Base-by-base conservation (phyloP, 2,888 invertebrate species). In the Leucoma salicis region DNA sequence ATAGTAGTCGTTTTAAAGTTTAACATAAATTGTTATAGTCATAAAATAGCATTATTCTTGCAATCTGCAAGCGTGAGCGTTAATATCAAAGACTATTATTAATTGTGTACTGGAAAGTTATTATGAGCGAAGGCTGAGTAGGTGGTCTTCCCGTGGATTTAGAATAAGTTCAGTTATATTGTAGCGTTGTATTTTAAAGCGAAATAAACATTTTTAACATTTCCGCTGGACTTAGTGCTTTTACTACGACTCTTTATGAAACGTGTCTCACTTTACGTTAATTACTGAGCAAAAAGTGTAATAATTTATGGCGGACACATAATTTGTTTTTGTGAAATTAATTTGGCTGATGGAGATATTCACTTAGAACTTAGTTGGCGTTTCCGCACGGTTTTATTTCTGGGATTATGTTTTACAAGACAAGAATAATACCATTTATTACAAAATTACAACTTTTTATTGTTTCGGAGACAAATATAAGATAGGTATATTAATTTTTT, bases 281-380 rank as follows among this genome's bases (percentile, higher is more conserved):
- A 54, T 3, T 57, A 63, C 59, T 43, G 36, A 54, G 50, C 49
- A 46, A 35, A 47, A 48, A 46, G 46, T 43, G 38, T 49, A 59
- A 55, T 65, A 53, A 64, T 66, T 63, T 63, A 65, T 52, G 15
- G 55, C 33, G 46, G 57, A 57, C 53, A 63, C 57, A 62, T 60
- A 53, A 65, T 62, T 64, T 66, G 62, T 66, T 66, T 66, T 65
- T 67, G 59, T 50, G 56, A 66, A 57, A 66, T 66, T 67, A 66
- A 65, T 67, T 65, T 60, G 42, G 42, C 35, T 65, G 66, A 61
- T 63, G 62, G 52, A 59, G 57, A 35, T 46, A 49, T 41, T 52
- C 51, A 45, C 51, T 59, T 57, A 49, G 41, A 52, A 60, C 57
- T 54, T 53, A 49, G 42, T 41, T 39, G 44, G 44, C 41, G 46